Evolutionary conservation across 2,888 invertebrate genomes (phyloP).

Genomic region (Lasius fuliginosus): DNA sequence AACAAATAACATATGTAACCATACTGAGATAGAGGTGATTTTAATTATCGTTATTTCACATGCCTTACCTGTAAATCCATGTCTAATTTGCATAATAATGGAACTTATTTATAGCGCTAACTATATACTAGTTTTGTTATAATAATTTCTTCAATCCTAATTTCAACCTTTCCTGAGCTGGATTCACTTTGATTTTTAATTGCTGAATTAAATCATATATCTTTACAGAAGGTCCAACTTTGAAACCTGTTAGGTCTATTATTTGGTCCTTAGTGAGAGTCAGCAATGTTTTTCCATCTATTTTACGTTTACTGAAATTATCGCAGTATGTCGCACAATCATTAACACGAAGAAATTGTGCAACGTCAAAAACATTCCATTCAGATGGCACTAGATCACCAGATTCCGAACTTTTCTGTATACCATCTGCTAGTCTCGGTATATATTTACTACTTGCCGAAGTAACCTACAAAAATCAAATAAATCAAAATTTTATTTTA

Average conservation of each 20-base stretch:
- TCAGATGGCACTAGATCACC: slow-evolving; percentile 89
- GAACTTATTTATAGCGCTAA: slow-evolving; percentile 74
- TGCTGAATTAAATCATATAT: slow-evolving; percentile 97
- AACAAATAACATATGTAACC: slow-evolving; percentile 67
- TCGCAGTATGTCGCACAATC: slow-evolving; percentile 90
- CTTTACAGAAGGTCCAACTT: slow-evolving; percentile 97
- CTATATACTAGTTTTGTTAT: slow-evolving; percentile 86
- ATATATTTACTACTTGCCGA: slow-evolving; percentile 87
- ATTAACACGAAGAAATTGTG: slow-evolving; percentile 95
- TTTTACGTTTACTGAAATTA: slow-evolving; percentile 89
- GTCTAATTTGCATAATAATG: slow-evolving; percentile 77
- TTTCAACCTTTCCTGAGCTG: slow-evolving; percentile 90
- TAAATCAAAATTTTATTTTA: slow-evolving; percentile 55
- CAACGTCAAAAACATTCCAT: slow-evolving; percentile 96
- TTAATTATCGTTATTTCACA: slow-evolving; percentile 58
- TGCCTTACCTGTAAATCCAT: slow-evolving; percentile 84
- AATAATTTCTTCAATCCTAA: slow-evolving; percentile 90
- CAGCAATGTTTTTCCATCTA: slow-evolving; percentile 94
- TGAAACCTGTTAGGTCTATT: slow-evolving; percentile 95
- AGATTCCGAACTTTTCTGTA: slow-evolving; percentile 87
- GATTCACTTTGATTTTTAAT: slow-evolving; percentile 94
- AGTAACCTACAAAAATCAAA: slow-evolving; percentile 84
- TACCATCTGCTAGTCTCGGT: slow-evolving; percentile 87
- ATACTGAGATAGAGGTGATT: slow-evolving; percentile 66
- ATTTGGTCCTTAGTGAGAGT: slow-evolving; percentile 96